A percentile compares a stretch with the other conserved stretches of the same genome.
Evolutionary conservation across 2,113 vertebrate genomes (phyloP).

Genomic region (Setophaga coronata): DNA sequence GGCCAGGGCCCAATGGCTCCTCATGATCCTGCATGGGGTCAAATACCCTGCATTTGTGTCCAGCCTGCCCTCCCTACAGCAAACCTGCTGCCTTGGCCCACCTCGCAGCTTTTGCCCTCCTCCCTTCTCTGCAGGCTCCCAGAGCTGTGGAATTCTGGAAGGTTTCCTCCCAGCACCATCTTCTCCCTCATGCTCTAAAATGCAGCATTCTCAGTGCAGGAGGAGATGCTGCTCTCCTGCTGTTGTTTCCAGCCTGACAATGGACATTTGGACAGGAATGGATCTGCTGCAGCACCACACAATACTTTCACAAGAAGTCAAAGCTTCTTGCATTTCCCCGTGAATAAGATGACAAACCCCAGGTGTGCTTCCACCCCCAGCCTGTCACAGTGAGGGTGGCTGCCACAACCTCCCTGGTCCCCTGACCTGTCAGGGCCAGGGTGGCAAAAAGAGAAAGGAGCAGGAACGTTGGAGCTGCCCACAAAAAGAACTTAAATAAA

Average conservation of each 20-base stretch:
- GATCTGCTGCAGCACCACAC: background rate
- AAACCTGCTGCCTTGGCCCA: background rate
- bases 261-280: background rate
- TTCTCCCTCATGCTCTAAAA: background rate
- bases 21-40: rapidly evolving
- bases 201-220: background rate
- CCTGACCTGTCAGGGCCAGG: background rate
- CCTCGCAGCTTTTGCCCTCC: background rate
- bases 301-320: too few species aligned
- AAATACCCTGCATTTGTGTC: background rate
- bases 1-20: background rate
- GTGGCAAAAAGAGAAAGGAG: background rate
- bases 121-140: background rate
- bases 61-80: background rate
- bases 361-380: background rate
- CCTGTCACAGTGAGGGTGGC: background rate
- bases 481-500: background rate
- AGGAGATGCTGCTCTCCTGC: background rate
- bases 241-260: background rate
- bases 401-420: background rate
- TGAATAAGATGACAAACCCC: background rate
- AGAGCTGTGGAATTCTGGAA: background rate
- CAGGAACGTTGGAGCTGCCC: rapidly evolving
- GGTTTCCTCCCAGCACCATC: too few species aligned
- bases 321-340: background rate